Evolutionary conservation across 2,888 invertebrate genomes (phyloP).

Genomic region (Chorisops tibialis): DNA sequence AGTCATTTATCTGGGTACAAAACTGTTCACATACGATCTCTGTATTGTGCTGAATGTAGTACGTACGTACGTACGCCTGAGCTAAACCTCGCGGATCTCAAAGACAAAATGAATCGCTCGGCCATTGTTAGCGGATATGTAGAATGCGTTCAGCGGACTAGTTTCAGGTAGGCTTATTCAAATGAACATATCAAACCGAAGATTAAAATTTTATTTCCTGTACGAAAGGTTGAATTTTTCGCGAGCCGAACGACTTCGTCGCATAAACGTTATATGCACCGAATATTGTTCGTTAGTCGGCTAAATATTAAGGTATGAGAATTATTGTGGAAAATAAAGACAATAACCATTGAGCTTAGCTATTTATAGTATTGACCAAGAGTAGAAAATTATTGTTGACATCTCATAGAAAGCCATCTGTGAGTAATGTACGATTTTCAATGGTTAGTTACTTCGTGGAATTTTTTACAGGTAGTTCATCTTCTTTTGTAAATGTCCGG

Average conservation of each 20-base stretch:
- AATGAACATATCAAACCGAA: conserved; percentile 29
- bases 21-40: conserved; percentile 12
- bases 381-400: background rate
- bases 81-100: no score
- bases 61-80: no score
- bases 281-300: conserved; percentile 14
- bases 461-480: no score
- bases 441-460: no score
- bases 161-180: conserved; percentile 26
- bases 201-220: conserved; percentile 27
- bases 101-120: no score
- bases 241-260: background rate
- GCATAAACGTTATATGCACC: background rate
- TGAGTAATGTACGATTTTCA: no score
- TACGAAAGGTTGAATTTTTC: no score
- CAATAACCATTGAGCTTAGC: conserved; percentile 21
- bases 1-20: conserved; percentile 11
- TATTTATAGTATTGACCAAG: conserved; percentile 24
- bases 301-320: background rate
- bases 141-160: no score
- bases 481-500: no score
- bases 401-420: no score
- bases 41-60: background rate
- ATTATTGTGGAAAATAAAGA: conserved; percentile 20
- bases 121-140: no score